Evolutionary conservation across 2,797 vertebrate genomes (phyloP).

Genomic region (Diplodus sargus): DNA sequence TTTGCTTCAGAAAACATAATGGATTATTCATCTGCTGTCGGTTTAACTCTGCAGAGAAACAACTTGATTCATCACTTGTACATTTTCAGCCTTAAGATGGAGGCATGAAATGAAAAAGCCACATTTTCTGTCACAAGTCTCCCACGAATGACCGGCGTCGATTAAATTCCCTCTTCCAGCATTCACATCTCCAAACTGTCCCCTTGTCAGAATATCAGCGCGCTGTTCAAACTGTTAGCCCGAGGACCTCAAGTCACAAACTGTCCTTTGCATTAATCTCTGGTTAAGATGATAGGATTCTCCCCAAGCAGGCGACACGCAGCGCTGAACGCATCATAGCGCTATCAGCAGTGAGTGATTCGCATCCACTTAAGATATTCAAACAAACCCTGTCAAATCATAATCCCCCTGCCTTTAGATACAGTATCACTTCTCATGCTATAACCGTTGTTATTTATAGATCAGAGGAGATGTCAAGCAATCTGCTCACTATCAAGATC

Average conservation of each 20-base stretch:
- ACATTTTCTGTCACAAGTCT: not conserved
- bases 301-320: conserved; percentile 38
- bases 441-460: conserved; percentile 66
- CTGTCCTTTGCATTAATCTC: conserved; percentile 54
- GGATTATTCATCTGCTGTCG: not conserved
- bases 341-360: conserved; percentile 68
- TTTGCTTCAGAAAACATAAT: not conserved
- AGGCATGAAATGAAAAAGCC: not conserved
- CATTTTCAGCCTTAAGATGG: not conserved
- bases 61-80: not conserved
- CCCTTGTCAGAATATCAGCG: conserved; percentile 11
- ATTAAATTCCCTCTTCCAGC: not conserved
- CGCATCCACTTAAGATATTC: conserved; percentile 73
- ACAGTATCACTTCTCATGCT: conserved; percentile 61
- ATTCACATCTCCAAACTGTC: conserved; percentile 1
- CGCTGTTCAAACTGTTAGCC: conserved; percentile 15
- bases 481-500: conserved; percentile 2
- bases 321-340: conserved; percentile 25
- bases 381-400: conserved; percentile 68
- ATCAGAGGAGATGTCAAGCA: conserved; percentile 44
- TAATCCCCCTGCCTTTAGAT: conserved; percentile 75
- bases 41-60: not conserved
- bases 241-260: conserved; percentile 35
- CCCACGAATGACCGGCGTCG: too few relatives aligned
- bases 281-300: conserved; percentile 67